A percentile compares a stretch with the other conserved stretches of the same genome.
These are phyloP conservation scores for Sebastes taczanowskii DNA, from an alignment of 2,797 vertebrate genomes.

Conservation along the genomic window DNA sequence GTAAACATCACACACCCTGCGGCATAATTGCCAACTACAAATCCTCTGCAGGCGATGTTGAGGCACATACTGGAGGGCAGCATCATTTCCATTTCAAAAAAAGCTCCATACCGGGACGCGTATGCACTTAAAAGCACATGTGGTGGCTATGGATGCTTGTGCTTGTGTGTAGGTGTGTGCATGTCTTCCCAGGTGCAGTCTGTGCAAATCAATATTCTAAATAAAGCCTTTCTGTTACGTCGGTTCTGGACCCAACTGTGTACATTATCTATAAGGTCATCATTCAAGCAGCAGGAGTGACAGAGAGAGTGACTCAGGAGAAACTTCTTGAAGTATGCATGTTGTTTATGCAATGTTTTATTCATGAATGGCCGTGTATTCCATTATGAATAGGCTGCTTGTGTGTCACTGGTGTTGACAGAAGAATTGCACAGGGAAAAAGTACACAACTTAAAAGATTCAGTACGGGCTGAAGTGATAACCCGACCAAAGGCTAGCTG, in stretches of 20 bases:
- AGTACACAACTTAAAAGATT: conserved; percentile 28
- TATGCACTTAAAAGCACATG: conserved; percentile 10
- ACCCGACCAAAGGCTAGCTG: background rate
- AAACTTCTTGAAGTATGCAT: conserved; percentile 75
- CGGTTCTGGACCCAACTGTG: conserved; percentile 13
- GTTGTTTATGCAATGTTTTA: conserved; percentile 71
- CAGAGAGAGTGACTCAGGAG: conserved; percentile 43
- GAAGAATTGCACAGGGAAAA: conserved; percentile 25
- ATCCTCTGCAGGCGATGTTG: conserved; percentile 55
- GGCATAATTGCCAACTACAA: conserved; percentile 46
- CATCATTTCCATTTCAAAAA: conserved; percentile 76
- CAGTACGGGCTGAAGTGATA: background rate
- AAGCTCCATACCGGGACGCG: conserved; percentile 23
- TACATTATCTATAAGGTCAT: conserved; percentile 47
- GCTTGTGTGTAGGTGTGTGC: background rate
- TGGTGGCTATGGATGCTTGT: background rate
- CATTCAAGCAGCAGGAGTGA: conserved; percentile 56
- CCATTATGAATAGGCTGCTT: conserved; percentile 51
- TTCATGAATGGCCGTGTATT: conserved; percentile 58
- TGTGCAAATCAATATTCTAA: conserved; percentile 55
- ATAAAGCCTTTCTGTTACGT: conserved; percentile 45
- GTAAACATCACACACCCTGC: conserved; percentile 39
- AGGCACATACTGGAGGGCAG: conserved; percentile 32
- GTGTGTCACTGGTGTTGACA: conserved; percentile 54
- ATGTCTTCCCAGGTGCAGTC: conserved; percentile 24